These are phyloP conservation scores for Nephrotoma appendiculata DNA, from an alignment of 2,888 invertebrate genomes.

Conservation along the genomic window DNA sequence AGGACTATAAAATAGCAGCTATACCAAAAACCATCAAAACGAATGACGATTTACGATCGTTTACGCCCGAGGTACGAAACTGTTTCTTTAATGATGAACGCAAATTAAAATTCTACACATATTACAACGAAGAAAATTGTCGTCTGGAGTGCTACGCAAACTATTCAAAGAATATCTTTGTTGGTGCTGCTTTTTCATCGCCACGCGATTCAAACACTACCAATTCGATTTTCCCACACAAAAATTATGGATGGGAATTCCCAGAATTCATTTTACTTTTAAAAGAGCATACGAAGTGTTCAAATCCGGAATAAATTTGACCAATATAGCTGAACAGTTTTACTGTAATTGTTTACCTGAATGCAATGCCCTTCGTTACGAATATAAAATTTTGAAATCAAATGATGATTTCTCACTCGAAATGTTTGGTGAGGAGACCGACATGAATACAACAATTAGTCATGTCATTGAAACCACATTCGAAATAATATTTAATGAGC, in stretches of 20 bases:
- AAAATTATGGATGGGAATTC: not conserved
- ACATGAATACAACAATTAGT: too few relatives aligned
- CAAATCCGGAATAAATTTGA: not conserved
- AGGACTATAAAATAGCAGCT: not conserved
- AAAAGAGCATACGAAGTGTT: too few relatives aligned
- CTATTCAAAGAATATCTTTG: not conserved
- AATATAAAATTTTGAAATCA: not conserved
- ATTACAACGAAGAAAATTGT: not conserved
- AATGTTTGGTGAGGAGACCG: too few relatives aligned
- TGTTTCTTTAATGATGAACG: not conserved
- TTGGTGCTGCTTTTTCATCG: not conserved
- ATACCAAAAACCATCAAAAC: not conserved
- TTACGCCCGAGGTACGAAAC: not conserved
- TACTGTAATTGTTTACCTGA: not conserved
- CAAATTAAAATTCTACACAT: not conserved
- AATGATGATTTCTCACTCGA: not conserved
- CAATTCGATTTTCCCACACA: not conserved
- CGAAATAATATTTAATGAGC: not conserved
- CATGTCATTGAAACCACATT: not conserved
- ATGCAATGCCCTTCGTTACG: not conserved
- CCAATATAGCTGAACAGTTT: not conserved
- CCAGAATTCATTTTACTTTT: not conserved
- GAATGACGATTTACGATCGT: not conserved
- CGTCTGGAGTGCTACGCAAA: not conserved
- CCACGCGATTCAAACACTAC: not conserved